Evolutionary conservation across 2,888 invertebrate genomes (phyloP), one percentile per base, ranked within the genome.

Genomic region (Latrodectus hesperus): DNA sequence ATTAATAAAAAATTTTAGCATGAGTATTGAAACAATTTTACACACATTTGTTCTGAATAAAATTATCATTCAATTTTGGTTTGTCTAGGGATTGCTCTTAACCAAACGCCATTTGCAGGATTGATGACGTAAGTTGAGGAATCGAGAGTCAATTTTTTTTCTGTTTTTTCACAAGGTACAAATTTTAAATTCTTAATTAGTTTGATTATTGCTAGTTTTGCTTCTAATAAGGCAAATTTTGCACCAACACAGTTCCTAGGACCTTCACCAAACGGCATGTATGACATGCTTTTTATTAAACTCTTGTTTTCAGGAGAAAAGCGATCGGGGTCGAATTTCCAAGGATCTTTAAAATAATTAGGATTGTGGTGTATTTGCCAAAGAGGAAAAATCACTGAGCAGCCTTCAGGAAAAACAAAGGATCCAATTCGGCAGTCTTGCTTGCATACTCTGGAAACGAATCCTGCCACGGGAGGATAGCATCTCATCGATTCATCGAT

Each of bases 291-390:
- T 3, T 82, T 76, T 4, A 89, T 80, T 52, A 89, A 86, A 8
- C 64, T 10, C 64, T 84, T 83, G 64, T 90, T 90, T 75, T 90
- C 89, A 0, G 89, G 85, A 10, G 89, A 22, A 84, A 90, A 90
- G 70, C 91, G 84, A 0, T 90, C 89, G 0, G 91, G 91, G 64
- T 90, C 89, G 70, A 91, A 91, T 16, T 84, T 84, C 70, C 90
- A 89, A 14, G 91, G 90, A 38, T 91, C 90, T 9, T 90, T 89
- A 90, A 90, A 91, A 10, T 89, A 71, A 8, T 90, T 73, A 0
- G 90, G 90, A 76, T 91, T 90, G 65, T 90, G 90, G 72, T 91
- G 91, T 14, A 91, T 87, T 52, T 90, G 87, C 90, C 90, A 90
- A 14, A 90, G 82, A 0, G 91, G 90, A 9, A 90, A 89, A 53